Evolutionary conservation across 2,888 invertebrate genomes (phyloP).

Genomic region (Platypus cylindrus): DNA sequence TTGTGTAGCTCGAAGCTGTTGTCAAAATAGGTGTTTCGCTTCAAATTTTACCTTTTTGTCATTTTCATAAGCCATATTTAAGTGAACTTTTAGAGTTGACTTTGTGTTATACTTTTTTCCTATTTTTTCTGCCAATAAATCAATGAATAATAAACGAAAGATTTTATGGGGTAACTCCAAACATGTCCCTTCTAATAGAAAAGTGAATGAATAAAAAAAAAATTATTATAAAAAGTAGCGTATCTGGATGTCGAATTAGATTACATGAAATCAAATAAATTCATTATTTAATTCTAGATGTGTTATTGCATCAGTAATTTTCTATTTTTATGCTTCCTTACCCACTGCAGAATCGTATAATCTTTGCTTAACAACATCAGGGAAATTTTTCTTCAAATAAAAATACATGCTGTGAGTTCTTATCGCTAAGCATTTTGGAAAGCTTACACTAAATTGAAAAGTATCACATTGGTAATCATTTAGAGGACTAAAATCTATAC

Average conservation of each 20-base stretch:
- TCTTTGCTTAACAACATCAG: conserved; percentile 27
- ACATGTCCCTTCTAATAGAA: not conserved
- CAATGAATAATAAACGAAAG: conserved; percentile 8
- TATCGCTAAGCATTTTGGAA: conserved; percentile 54
- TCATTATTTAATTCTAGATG: too few relatives aligned
- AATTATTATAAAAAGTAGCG: too few relatives aligned
- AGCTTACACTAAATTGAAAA: conserved; percentile 37
- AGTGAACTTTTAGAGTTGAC: conserved; percentile 46
- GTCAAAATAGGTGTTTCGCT: not conserved
- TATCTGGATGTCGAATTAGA: too few relatives aligned
- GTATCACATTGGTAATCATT: conserved; percentile 45
- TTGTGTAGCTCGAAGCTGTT: not conserved
- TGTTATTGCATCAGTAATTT: not conserved
- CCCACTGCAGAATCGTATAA: conserved; percentile 8
- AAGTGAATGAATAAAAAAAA: too few relatives aligned
- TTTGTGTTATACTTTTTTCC: conserved; percentile 33
- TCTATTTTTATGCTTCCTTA: not conserved
- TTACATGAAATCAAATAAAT: too few relatives aligned
- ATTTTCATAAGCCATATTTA: conserved; percentile 44
- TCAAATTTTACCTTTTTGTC: conserved; percentile 35
- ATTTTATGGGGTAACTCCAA: conserved; percentile 14
- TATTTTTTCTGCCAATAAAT: conserved; percentile 13
- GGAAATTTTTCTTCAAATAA: conserved; percentile 43
- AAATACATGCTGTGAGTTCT: conserved; percentile 54
- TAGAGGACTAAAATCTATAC: conserved; percentile 38